Conservation (phyloP, 2,113 vertebrate genomes). For the Coregonus clupeaformis region DNA sequence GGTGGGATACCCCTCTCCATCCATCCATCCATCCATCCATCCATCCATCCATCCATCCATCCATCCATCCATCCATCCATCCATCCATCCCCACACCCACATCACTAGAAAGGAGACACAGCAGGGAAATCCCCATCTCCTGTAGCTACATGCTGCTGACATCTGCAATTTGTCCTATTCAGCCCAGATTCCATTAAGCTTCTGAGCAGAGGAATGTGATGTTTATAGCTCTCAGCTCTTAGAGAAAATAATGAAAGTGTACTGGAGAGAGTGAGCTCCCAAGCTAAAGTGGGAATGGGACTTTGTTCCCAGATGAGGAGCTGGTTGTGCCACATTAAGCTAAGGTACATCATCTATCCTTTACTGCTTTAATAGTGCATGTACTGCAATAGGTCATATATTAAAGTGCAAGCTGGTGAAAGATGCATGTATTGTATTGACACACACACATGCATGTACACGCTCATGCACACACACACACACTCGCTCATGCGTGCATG, state of each 20-base stretch:
- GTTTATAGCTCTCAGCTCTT: not conserved
- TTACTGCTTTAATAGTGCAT: not conserved
- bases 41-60: not conserved
- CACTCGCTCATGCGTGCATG: not conserved
- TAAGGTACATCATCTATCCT: not conserved
- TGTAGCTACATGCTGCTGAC: not conserved
- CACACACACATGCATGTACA: not conserved
- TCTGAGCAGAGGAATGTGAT: slow-evolving; percentile 3
- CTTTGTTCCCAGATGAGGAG: not conserved
- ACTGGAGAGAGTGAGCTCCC: not conserved
- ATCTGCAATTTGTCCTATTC: slow-evolving; percentile 14
- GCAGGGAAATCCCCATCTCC: not conserved
- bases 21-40: not conserved
- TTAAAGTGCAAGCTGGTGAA: not conserved
- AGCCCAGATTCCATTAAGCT: not conserved
- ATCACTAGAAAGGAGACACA: not conserved
- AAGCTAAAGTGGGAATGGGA: not conserved
- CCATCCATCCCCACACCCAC: not conserved
- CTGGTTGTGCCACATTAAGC: not conserved
- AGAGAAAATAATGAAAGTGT: not conserved
- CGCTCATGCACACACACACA: not conserved
- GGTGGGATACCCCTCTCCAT: no score
- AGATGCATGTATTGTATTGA: not conserved
- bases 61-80: not conserved
- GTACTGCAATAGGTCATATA: not conserved